phyloP scores from a whole-genome alignment of 2,797 vertebrate species.

The Urosaurus nigricauda region DNA sequence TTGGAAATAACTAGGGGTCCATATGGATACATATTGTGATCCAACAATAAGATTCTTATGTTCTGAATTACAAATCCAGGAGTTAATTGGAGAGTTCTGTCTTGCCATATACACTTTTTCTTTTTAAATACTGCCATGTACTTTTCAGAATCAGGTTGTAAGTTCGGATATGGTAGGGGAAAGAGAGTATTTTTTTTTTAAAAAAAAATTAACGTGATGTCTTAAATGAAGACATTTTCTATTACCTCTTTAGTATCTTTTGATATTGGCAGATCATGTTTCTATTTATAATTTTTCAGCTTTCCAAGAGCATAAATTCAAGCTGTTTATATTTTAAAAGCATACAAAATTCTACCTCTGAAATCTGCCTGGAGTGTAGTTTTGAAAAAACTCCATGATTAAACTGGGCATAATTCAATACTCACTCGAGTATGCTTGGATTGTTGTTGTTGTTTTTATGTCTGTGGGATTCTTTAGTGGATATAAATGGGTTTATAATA shows the following conservation, averaged over 20 bases:
- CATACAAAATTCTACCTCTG: not conserved
- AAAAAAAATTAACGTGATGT: not conserved
- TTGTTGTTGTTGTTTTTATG: not conserved
- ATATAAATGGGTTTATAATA: not conserved
- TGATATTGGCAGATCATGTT: not conserved
- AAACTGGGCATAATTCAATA: not conserved
- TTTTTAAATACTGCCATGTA: not conserved
- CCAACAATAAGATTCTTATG: not conserved
- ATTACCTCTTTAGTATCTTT: not conserved
- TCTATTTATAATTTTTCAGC: conserved; percentile 23
- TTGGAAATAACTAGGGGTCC: not conserved
- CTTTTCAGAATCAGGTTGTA: not conserved
- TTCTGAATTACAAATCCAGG: not conserved
- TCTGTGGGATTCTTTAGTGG: not conserved
- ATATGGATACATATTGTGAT: not conserved
- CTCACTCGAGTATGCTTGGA: not conserved
- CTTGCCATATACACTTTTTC: not conserved
- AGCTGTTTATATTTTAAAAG: conserved; percentile 14
- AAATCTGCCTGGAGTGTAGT: conserved; percentile 1
- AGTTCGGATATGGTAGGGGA: not conserved
- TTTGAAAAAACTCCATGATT: not conserved
- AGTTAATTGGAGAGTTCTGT: not conserved
- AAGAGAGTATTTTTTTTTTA: not conserved
- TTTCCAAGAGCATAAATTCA: conserved; percentile 9
- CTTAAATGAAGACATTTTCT: not conserved